Conservation (phyloP, 2,888 invertebrate species). For the Andrena bucephala region DNA sequence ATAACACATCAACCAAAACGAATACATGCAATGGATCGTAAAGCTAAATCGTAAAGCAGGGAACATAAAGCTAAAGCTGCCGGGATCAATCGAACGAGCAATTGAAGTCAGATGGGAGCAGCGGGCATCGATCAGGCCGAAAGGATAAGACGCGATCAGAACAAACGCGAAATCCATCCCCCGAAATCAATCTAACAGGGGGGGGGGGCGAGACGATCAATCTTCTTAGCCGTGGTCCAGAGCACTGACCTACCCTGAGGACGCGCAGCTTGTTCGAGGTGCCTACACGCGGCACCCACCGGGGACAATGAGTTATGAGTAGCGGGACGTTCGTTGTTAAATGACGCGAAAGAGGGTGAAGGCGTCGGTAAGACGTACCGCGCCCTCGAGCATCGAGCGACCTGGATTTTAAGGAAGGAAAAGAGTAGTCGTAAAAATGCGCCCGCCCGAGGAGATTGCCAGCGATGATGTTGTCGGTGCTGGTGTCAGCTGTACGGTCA, state of each 20-base stretch:
- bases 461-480: constrained; percentile 40
- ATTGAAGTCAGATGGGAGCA: not conserved
- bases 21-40: not conserved
- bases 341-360: constrained; percentile 44
- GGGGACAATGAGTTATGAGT: constrained; percentile 62
- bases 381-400: constrained; percentile 44
- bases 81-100: not conserved
- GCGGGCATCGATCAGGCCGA: constrained; percentile 9
- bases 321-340: constrained; percentile 27
- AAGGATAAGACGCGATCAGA: not conserved
- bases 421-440: constrained; percentile 61
- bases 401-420: constrained; percentile 52
- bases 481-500: constrained; percentile 33
- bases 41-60: not conserved
- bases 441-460: constrained; percentile 48
- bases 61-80: not conserved
- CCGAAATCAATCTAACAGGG: constrained; percentile 36
- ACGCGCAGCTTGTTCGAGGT: constrained; percentile 38
- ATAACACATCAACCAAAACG: not conserved
- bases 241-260: constrained; percentile 64
- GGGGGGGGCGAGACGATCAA: constrained; percentile 25
- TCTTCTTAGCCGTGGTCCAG: not conserved
- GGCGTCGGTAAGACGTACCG: constrained; percentile 37
- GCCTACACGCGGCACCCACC: constrained; percentile 14
- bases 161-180: constrained; percentile 13